phyloP scores from a whole-genome alignment of 1,140 invertebrate species.

The Trialeurodes vaporariorum region DNA sequence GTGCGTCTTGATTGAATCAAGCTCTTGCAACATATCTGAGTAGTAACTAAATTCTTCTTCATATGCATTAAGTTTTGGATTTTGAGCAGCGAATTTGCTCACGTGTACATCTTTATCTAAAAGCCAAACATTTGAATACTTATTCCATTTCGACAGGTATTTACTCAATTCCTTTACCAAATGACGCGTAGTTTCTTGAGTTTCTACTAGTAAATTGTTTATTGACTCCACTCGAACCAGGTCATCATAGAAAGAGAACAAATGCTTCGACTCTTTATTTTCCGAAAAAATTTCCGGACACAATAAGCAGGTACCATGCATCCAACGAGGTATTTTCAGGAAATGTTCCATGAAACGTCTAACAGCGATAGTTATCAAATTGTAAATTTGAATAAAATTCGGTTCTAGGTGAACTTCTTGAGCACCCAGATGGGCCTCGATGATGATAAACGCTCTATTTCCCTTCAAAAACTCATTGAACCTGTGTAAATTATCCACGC shows the following conservation, averaged over 20 bases:
- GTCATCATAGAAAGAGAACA: conserved; percentile 64
- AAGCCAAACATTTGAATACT: conserved; percentile 66
- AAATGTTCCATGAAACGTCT: conserved; percentile 34
- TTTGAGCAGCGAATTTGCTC: conserved; percentile 58
- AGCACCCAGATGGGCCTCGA: conserved; percentile 55
- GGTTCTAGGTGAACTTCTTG: conserved; percentile 64
- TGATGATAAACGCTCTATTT: conserved; percentile 55
- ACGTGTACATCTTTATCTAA: conserved; percentile 61
- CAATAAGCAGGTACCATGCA: conserved; percentile 63
- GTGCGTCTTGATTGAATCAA: conserved; percentile 44
- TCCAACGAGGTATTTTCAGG: conserved; percentile 68
- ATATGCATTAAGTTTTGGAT: conserved; percentile 58
- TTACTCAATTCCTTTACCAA: conserved; percentile 42
- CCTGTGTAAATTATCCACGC: conserved; percentile 53
- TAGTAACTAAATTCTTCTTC: conserved; percentile 77
- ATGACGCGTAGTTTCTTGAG: conserved; percentile 51
- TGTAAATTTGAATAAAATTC: conserved; percentile 57
- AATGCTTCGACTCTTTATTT: conserved; percentile 42
- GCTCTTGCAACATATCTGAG: conserved; percentile 56
- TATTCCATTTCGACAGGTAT: conserved; percentile 48
- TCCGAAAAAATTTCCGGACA: conserved; percentile 46
- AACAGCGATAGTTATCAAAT: conserved; percentile 40
- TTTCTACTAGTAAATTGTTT: conserved; percentile 47
- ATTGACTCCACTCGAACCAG: conserved; percentile 51
- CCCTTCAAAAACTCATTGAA: conserved; percentile 50